Base-by-base conservation (phyloP, 2,888 invertebrate genomes). In the Tipula lateralis region DNA sequence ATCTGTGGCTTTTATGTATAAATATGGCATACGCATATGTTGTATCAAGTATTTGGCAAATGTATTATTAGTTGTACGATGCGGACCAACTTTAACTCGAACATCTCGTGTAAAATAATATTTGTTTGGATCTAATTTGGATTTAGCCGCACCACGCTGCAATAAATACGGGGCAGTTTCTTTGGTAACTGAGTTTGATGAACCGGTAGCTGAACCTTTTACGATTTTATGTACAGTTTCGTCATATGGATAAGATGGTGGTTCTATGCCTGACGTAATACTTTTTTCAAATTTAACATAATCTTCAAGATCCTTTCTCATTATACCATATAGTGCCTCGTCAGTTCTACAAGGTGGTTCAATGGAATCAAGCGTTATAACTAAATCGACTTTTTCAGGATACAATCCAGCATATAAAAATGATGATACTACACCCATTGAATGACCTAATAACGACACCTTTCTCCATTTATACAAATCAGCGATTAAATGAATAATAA, bases 391-490 rank as follows among this genome's bases (percentile, higher is more conserved):
- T 86, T 89, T 89, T 9, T 90, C 91, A 0, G 90, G 89, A 87
- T 92, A 95, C 1, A 93, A 87, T 84, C 92, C 91, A 0, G 94
- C 91, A 87, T 93, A 95, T 4, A 92, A 89, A 88, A 93, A 93
- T 12, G 91, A 91, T n/a, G 92, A 91, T 50, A 93, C 92, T 0
- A 93, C 92, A 1, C 94, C 93, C 92, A 94, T 91, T 0, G 95
- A 95, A 88, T 95, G 95, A 0, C 93, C 92, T 83, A 96, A 87
- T 12, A 95, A 87, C 0, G 94, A 93, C 0, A 95, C 90, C 88
- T 93, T 93, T 12, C 93, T 91, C 95, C 95, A 95, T 86, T 93
- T 92, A 87, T 94, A 94, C 87, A 94, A 91, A 84, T 93, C 91
- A 87, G 92, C 92, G 85, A 95, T 87, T 85, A 92, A 89, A 50